Conservation (phyloP, 2,113 vertebrate genomes). For the Strigops habroptila region DNA sequence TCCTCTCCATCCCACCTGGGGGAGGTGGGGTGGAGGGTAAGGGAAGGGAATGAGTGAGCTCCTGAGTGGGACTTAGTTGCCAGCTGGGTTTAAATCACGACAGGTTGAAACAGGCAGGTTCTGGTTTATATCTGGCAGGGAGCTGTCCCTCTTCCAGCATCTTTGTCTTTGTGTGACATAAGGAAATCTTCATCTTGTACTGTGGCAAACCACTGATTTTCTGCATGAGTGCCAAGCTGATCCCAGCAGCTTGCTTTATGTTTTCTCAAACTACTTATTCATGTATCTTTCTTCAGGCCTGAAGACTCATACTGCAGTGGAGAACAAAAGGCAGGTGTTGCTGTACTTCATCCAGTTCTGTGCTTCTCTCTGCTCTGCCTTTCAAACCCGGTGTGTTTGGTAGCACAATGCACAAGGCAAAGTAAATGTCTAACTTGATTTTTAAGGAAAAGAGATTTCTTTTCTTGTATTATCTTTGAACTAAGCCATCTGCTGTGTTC, state of each 20-base stretch:
- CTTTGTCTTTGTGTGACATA: not conserved
- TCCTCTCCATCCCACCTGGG: not conserved
- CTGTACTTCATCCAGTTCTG: not conserved
- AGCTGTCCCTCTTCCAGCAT: not conserved
- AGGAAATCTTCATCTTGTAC: not conserved
- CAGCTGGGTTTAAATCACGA: not conserved
- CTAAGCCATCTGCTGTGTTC: not conserved
- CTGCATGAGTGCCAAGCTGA: not conserved
- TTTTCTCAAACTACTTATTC: not conserved
- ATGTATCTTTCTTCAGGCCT: not conserved
- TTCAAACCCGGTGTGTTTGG: rapidly evolving
- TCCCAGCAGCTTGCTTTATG: not conserved
- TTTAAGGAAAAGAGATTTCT: not conserved
- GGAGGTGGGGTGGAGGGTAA: not conserved
- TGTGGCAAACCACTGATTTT: not conserved
- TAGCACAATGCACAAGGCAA: not conserved
- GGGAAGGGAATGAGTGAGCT: not conserved
- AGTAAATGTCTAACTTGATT: not conserved
- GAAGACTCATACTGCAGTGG: not conserved
- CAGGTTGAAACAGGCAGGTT: not conserved
- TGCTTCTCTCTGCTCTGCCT: not conserved
- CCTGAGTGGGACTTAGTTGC: not conserved
- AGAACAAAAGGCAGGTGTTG: not conserved
- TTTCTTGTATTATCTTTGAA: not conserved
- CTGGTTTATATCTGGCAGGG: not conserved